Base-by-base conservation (phyloP, 2,113 vertebrate species). In the Grallaria varia region DNA sequence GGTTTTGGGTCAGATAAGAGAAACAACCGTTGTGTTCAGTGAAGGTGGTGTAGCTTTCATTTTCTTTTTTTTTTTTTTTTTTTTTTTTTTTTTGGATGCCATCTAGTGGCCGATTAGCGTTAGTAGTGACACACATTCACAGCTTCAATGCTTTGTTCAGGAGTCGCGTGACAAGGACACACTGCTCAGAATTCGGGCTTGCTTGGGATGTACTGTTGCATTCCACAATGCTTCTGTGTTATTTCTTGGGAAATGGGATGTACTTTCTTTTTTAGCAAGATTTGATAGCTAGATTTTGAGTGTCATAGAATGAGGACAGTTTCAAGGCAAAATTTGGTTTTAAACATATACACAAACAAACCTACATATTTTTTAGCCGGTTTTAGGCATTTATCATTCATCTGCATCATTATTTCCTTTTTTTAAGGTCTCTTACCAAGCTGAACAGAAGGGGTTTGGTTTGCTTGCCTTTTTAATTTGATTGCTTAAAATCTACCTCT, bases 31-130 rank as follows among this genome's bases (percentile, higher is more conserved):
- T 27, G 15, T 11, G 18, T 85, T 83, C 22, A 24, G 45, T 44
- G 76, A 60, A 49, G 3, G 3, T 53, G 8, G 45, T 72, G 62
- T 35, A 83, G 13, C 24, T 56, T 44, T 16, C 4, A 4, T 42
- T 60, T 84, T 89, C 63, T 6, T 4, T 1, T n/a, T 14, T 12
- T n/a, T 55, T 9, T 6, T 4, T 1, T n/a, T 14, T 12, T n/a
- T 55, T 9, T n/a, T n/a, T 6, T 4, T 1, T n/a, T 14, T 12
- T n/a, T 55, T 9, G 7, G 5, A 14, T 19, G 55, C 91, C 95
- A 95, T 87, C 96, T 96, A 66, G 95, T 90, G 93, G 95, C 76
- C 80, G 53, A 5, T 37, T 53, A 66, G 74, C 37, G 37, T 80
- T 55, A 20, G 11, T 73, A 5, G n/a, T 21, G 52, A 55, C 76